Percentiles rank a stretch among this genome's conserved stretches.
Conservation (phyloP, 2,888 invertebrate genomes). For the Hirtodrosophila trivittata region DNA sequence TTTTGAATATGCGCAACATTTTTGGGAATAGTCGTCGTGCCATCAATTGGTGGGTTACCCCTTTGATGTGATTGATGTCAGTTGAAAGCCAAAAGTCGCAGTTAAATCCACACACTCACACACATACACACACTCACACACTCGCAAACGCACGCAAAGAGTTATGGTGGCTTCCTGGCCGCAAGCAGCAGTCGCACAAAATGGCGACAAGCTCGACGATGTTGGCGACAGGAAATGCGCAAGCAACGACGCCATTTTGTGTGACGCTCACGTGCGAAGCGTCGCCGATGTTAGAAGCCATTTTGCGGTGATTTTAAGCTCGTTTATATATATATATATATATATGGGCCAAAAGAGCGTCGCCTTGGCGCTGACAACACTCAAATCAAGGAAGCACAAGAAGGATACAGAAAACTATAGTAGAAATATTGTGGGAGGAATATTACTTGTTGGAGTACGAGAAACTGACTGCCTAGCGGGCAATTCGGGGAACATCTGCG, state of each 20-base stretch:
- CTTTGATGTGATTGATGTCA: conserved; percentile 59
- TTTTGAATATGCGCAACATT: neutral
- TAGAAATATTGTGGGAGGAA: neutral
- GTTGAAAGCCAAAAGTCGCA: conserved; percentile 59
- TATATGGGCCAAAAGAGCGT: conserved; percentile 11
- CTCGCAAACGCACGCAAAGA: neutral
- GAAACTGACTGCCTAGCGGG: conserved; percentile 6
- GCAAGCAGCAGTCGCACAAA: conserved; percentile 24
- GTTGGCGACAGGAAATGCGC: conserved; percentile 54
- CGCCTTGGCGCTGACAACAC: conserved; percentile 1
- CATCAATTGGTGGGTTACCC: conserved; percentile 20
- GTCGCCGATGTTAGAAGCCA: conserved; percentile 33
- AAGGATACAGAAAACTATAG: neutral
- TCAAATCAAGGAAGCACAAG: neutral
- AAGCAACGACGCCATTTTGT: conserved; percentile 58
- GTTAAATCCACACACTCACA: conserved; percentile 49
- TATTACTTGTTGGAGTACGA: neutral
- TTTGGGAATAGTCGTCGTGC: conserved; percentile 11
- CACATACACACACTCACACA: conserved; percentile 11
- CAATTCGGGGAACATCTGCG: conserved; percentile 24
- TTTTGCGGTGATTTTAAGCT: conserved; percentile 74
- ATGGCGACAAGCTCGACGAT: conserved; percentile 26
- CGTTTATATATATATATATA: conserved; percentile 69
- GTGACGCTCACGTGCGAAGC: conserved; percentile 45
- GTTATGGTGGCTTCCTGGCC: conserved; percentile 49